These are phyloP conservation scores for Helicoverpa armigera DNA, from an alignment of 1,140 invertebrate genomes.

Conservation along the genomic window DNA sequence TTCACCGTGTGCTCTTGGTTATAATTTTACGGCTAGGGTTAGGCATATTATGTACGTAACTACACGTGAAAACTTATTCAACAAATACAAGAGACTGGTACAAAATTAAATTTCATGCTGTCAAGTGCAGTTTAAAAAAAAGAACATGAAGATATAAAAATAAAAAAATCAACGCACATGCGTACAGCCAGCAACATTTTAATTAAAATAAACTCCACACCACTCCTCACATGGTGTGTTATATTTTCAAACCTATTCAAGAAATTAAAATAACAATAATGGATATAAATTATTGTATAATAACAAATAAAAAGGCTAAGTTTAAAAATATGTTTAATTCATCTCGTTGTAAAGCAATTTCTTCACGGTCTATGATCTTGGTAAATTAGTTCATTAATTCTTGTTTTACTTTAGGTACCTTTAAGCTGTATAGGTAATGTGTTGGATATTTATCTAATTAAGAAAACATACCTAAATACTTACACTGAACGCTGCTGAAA, in stretches of 20 bases:
- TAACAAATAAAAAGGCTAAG: neutral
- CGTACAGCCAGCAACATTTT: neutral
- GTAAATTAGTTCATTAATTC: slow-evolving; percentile 45
- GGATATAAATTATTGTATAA: neutral
- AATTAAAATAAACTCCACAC: slow-evolving; percentile 19
- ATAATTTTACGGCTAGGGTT: no score
- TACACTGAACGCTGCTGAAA: no score
- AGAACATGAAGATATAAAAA: neutral
- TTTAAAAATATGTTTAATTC: slow-evolving; percentile 24
- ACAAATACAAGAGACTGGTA: neutral
- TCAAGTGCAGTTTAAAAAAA: neutral
- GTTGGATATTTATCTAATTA: no score
- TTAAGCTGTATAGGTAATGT: no score
- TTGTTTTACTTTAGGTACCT: neutral
- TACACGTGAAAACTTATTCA: no score
- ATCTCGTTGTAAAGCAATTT: slow-evolving; percentile 15
- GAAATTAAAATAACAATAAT: slow-evolving; percentile 17
- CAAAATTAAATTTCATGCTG: neutral
- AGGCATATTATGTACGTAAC: no score
- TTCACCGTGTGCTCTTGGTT: no score
- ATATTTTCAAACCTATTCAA: slow-evolving; percentile 14
- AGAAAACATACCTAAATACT: no score
- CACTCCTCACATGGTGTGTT: neutral
- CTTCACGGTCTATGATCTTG: slow-evolving; percentile 43
- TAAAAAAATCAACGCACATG: neutral